Conservation (phyloP, 2,888 invertebrate species). For the Calameuta filiformis region DNA sequence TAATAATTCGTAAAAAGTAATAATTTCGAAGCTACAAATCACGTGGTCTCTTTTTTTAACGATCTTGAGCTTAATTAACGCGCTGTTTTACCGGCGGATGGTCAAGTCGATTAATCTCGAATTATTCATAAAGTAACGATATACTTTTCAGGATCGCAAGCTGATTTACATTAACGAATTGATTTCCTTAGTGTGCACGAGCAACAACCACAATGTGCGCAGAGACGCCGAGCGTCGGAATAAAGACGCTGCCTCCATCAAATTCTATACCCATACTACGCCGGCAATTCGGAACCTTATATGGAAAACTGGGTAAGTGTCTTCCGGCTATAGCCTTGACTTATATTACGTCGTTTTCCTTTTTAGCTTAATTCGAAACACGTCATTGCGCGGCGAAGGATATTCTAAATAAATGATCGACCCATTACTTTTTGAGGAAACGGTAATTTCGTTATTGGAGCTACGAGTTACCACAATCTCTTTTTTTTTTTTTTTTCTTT, state of each 20-base stretch:
- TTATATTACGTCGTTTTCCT: conserved; percentile 29
- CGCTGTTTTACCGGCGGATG: background rate
- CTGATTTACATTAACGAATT: background rate
- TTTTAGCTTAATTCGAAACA: conserved; percentile 1
- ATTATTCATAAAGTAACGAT: background rate
- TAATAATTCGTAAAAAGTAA: background rate
- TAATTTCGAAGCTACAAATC: background rate
- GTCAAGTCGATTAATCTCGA: background rate
- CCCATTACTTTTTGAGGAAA: background rate
- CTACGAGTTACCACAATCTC: background rate
- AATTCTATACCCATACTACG: background rate
- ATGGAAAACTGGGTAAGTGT: conserved; percentile 61
- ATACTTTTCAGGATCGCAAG: background rate
- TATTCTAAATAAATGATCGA: background rate
- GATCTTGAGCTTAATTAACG: background rate
- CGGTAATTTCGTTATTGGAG: background rate
- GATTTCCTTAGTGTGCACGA: background rate
- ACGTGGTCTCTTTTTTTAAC: background rate
- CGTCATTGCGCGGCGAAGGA: conserved; percentile 1
- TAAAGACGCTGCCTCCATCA: background rate
- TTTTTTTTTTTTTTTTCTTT: background rate
- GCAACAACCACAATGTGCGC: background rate
- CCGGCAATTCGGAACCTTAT: conserved; percentile 48
- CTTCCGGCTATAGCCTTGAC: conserved; percentile 54
- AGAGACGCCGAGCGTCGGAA: background rate